Conservation (phyloP, 2,888 invertebrate genomes). For the Catocala sponsa region DNA sequence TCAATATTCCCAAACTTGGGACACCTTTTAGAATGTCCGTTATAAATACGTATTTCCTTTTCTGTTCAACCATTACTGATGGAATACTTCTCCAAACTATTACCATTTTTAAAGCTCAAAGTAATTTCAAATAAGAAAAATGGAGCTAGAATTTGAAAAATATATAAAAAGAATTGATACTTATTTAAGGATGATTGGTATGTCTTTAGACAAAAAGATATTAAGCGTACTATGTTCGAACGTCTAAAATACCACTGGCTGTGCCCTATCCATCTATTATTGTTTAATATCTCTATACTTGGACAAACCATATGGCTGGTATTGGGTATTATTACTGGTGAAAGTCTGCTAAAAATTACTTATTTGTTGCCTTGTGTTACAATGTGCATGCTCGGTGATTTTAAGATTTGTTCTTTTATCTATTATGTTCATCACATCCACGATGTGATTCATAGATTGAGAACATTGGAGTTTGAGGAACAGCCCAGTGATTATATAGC, state of each 20-base stretch:
- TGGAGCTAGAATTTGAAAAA: constrained; percentile 47
- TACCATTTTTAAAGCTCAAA: no score
- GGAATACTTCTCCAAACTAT: no score
- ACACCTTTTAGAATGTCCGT: no score
- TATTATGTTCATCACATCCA: constrained; percentile 48
- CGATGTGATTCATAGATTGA: constrained; percentile 51
- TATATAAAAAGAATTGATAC: constrained; percentile 47
- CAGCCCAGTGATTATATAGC: constrained; percentile 16
- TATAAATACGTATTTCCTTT: no score
- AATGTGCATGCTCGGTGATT: constrained; percentile 53
- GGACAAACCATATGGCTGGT: constrained; percentile 53
- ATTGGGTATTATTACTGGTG: constrained; percentile 32
- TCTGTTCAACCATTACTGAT: no score
- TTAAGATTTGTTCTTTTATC: constrained; percentile 57
- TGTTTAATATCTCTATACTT: constrained; percentile 35
- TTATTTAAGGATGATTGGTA: constrained; percentile 47
- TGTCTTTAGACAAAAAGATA: constrained; percentile 50
- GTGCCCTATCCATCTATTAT: constrained; percentile 44
- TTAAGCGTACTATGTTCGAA: constrained; percentile 36
- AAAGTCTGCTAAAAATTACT: constrained; percentile 54
- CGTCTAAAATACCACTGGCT: constrained; percentile 49
- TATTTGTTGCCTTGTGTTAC: constrained; percentile 58
- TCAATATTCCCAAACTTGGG: neutral
- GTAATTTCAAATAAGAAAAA: neutral
- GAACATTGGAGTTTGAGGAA: constrained; percentile 31